Conservation (phyloP, 2,797 vertebrate genomes). For the Coregonus suidteri region DNA sequence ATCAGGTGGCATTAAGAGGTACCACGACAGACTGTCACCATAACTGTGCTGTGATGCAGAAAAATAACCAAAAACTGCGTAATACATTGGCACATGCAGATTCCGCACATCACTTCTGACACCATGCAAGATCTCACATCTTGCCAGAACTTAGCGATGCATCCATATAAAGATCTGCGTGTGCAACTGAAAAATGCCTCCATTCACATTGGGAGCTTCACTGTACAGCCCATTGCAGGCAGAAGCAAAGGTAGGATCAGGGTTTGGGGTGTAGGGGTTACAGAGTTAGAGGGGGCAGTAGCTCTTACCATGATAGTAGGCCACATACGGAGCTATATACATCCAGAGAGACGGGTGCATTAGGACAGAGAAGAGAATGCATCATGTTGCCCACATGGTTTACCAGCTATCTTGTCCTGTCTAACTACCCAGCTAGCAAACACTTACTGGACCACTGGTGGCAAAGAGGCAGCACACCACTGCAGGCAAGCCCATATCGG, state of each 20-base stretch:
- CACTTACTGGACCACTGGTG: not conserved
- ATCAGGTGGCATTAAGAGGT: not conserved
- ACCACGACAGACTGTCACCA: not conserved
- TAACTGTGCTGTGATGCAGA: not conserved
- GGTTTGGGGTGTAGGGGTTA: not conserved
- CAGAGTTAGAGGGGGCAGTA: not conserved
- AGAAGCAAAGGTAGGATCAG: not conserved
- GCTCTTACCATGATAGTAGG: conserved; percentile 84
- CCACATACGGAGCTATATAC: conserved; percentile 82
- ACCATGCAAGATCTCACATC: not conserved
- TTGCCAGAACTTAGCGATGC: not conserved
- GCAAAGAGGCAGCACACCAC: not conserved
- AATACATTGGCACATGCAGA: not conserved
- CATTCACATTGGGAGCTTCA: conserved; percentile 1
- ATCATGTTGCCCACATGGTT: not conserved
- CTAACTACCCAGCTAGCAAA: not conserved
- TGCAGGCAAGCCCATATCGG: not conserved
- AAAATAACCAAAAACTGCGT: not conserved
- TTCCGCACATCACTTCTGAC: not conserved
- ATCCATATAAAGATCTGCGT: not conserved
- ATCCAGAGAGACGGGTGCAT: conserved; percentile 69
- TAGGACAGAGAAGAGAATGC: conserved; percentile 59
- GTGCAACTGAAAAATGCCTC: not conserved
- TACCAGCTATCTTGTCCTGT: not conserved
- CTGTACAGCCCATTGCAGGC: not conserved